Conservation (phyloP, 2,113 vertebrate species). For the Campylorhamphus procurvoides region DNA sequence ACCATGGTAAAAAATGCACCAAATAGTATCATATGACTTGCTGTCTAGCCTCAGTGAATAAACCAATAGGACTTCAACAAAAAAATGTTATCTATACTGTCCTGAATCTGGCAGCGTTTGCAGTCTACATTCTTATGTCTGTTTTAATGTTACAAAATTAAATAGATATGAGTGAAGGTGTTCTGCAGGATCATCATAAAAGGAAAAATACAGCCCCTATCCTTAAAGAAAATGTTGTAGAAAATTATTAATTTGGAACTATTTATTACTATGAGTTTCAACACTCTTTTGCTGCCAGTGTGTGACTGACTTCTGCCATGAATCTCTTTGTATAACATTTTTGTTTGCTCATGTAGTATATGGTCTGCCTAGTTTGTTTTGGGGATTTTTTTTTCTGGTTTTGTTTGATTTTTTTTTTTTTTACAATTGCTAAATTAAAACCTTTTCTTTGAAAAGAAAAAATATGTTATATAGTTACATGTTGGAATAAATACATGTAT, state of each 20-base stretch:
- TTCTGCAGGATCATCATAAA: constrained; percentile 60
- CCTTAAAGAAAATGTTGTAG: constrained; percentile 73
- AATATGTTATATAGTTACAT: constrained; percentile 27
- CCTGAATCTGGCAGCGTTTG: constrained; percentile 67
- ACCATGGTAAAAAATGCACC: constrained; percentile 68
- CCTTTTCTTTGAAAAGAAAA: constrained; percentile 47
- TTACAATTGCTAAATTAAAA: constrained; percentile 67
- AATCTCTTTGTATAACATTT: constrained; percentile 60
- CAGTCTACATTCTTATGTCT: constrained; percentile 62
- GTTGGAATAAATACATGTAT: constrained; percentile 40
- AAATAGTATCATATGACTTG: constrained; percentile 71
- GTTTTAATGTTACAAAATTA: constrained; percentile 63
- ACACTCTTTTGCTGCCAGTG: constrained; percentile 56
- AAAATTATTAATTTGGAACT: constrained; percentile 76
- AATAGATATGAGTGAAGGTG: constrained; percentile 58
- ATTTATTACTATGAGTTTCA: constrained; percentile 77
- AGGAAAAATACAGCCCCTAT: constrained; percentile 53
- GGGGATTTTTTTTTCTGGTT: neutral
- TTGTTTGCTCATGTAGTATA: constrained; percentile 55
- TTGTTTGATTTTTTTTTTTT: neutral
- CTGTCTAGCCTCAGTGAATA: constrained; percentile 79
- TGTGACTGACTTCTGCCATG: constrained; percentile 56
- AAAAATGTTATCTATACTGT: constrained; percentile 62
- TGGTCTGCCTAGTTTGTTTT: constrained; percentile 46
- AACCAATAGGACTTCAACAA: constrained; percentile 70